phyloP scores from a whole-genome alignment of 2,113 vertebrate species.

The Stigmatopora nigra region DNA sequence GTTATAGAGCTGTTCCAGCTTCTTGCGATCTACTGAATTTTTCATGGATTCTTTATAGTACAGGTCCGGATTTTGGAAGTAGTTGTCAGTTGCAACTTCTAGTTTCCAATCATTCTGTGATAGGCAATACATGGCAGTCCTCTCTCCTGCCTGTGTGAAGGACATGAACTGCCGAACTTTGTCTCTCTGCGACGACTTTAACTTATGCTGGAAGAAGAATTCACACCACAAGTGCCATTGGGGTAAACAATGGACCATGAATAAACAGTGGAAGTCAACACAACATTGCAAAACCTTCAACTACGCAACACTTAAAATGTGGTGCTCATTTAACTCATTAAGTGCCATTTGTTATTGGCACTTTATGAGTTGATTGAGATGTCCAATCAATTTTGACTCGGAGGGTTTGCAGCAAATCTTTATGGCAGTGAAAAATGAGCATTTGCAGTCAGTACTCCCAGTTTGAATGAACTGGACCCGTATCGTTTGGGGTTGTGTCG shows the following conservation, averaged over 20 bases:
- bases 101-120: conserved; percentile 93
- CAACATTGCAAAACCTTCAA: background rate
- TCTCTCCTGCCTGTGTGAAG: conserved; percentile 87
- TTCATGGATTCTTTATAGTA: conserved; percentile 91
- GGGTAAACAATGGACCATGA: background rate
- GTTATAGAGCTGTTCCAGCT: conserved; percentile 86
- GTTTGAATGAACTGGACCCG: too few relatives aligned
- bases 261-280: background rate
- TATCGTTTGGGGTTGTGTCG: too few relatives aligned
- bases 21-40: conserved; percentile 85
- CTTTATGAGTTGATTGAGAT: too few relatives aligned
- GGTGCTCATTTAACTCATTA: background rate
- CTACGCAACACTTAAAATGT: background rate
- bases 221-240: conserved; percentile 2
- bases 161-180: conserved; percentile 92
- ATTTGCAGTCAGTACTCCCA: too few relatives aligned
- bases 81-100: conserved; percentile 88
- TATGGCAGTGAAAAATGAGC: too few relatives aligned
- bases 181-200: conserved; percentile 92
- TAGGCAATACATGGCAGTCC: conserved; percentile 85
- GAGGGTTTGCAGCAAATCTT: too few relatives aligned
- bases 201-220: conserved; percentile 75
- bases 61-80: conserved; percentile 85
- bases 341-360: too few relatives aligned
- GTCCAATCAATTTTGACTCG: too few relatives aligned